These are phyloP conservation scores for Bufo gargarizans DNA, from an alignment of 2,113 vertebrate species.

Conservation along the genomic window DNA sequence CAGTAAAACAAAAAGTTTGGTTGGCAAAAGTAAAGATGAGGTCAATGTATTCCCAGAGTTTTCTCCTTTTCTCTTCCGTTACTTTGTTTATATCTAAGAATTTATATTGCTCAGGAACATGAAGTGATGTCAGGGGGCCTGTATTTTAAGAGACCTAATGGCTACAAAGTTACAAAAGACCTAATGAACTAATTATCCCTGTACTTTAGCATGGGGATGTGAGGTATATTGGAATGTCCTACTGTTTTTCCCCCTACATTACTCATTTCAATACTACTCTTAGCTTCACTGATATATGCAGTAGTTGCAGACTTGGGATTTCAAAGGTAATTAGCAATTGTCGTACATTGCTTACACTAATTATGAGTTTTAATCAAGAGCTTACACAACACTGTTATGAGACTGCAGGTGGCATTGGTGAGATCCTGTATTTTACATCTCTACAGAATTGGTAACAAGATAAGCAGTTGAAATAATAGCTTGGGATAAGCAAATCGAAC, in stretches of 20 bases:
- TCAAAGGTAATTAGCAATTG: not conserved
- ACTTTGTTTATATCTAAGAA: not conserved
- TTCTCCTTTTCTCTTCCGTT: not conserved
- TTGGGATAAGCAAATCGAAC: too few relatives aligned
- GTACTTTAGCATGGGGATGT: not conserved
- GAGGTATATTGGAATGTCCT: not conserved
- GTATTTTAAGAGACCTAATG: not conserved
- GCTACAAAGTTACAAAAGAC: not conserved
- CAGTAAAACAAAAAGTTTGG: too few relatives aligned
- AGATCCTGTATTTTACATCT: not conserved
- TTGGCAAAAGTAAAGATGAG: too few relatives aligned
- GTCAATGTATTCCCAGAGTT: not conserved
- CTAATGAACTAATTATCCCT: not conserved
- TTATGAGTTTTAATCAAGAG: not conserved
- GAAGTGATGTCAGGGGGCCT: not conserved
- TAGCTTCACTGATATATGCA: not conserved
- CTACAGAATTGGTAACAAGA: not conserved
- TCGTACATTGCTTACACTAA: not conserved
- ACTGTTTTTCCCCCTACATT: not conserved
- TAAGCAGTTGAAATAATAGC: too few relatives aligned
- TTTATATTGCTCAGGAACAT: not conserved
- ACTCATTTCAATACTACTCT: not conserved
- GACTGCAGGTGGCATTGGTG: not conserved
- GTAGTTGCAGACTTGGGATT: not conserved
- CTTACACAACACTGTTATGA: not conserved